phyloP scores from a whole-genome alignment of 1,140 invertebrate species.

The Zaprionus ornatus region DNA sequence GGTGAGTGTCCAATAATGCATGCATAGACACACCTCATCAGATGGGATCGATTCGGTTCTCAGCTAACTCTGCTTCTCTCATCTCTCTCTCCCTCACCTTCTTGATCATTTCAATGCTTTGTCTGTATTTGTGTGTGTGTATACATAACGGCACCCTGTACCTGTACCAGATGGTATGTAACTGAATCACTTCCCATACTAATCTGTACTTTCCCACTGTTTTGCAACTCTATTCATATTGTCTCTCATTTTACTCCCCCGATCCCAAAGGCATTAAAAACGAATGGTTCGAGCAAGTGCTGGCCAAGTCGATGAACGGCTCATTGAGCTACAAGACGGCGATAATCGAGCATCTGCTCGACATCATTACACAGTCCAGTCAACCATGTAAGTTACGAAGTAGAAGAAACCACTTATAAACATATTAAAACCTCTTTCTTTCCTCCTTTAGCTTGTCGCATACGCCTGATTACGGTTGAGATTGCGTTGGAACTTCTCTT shows the following conservation, averaged over 20 bases:
- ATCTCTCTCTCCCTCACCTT: conserved; percentile 39
- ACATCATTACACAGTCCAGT: conserved; percentile 92
- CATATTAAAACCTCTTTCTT: not conserved
- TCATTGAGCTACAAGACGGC: conserved; percentile 88
- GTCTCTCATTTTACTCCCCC: not conserved
- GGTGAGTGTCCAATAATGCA: conserved; percentile 86
- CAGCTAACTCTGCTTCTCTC: conserved; percentile 37
- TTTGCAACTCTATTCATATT: not conserved
- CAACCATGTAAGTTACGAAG: conserved; percentile 88
- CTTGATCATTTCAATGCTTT: conserved; percentile 64
- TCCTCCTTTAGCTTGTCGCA: conserved; percentile 87
- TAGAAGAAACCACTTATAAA: not conserved
- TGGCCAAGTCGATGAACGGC: conserved; percentile 83
- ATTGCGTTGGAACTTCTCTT: conserved; percentile 92
- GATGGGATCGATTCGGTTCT: conserved; percentile 13
- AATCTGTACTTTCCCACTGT: conserved; percentile 3
- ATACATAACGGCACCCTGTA: conserved; percentile 49
- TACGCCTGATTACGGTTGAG: conserved; percentile 96
- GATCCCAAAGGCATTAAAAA: conserved; percentile 88
- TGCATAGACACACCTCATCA: not conserved
- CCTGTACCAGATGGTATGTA: conserved; percentile 73
- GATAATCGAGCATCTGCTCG: conserved; percentile 91
- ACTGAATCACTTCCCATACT: conserved; percentile 54
- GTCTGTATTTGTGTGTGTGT: conserved; percentile 38
- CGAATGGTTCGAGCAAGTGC: conserved; percentile 89